A percentile compares a stretch with the other conserved stretches of the same genome.
These are phyloP conservation scores for Exephanes ischioxanthus DNA, from an alignment of 2,888 invertebrate genomes.

Conservation along the genomic window DNA sequence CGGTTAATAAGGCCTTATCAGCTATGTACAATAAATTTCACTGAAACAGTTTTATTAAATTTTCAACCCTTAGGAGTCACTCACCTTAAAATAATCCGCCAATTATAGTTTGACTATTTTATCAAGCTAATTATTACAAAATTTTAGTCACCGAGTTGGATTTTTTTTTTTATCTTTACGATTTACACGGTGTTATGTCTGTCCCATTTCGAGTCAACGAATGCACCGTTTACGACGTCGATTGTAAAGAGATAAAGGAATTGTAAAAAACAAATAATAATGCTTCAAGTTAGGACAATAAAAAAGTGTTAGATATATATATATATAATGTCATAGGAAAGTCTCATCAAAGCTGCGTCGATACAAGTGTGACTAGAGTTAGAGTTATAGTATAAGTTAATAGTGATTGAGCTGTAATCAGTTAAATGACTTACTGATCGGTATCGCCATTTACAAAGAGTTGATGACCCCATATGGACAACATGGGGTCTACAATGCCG, in stretches of 20 bases:
- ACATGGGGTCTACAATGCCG: constrained; percentile 99
- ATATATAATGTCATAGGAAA: background rate
- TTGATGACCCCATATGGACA: constrained; percentile 99
- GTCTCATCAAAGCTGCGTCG: constrained; percentile 34
- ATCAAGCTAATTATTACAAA: constrained; percentile 32
- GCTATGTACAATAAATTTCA: constrained; percentile 23
- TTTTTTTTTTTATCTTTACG: background rate
- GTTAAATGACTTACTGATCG: constrained; percentile 94
- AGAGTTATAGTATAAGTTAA: constrained; percentile 18
- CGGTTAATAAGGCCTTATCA: constrained; percentile 28
- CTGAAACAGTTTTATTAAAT: constrained; percentile 21
- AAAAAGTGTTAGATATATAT: background rate
- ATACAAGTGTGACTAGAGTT: constrained; percentile 43
- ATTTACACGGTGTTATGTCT: constrained; percentile 68
- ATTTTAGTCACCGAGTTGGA: constrained; percentile 26
- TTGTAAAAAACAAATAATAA: background rate
- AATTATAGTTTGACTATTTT: constrained; percentile 45
- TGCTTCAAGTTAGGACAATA: background rate
- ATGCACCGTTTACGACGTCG: constrained; percentile 28
- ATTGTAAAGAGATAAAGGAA: constrained; percentile 4
- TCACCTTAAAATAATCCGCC: constrained; percentile 63
- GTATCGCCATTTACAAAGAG: constrained; percentile 99
- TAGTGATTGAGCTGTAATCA: constrained; percentile 56
- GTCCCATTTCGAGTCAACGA: constrained; percentile 69
- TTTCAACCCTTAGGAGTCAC: constrained; percentile 39